phyloP scores from a whole-genome alignment of 2,113 vertebrate genomes.

The Formicarius rufipectus region DNA sequence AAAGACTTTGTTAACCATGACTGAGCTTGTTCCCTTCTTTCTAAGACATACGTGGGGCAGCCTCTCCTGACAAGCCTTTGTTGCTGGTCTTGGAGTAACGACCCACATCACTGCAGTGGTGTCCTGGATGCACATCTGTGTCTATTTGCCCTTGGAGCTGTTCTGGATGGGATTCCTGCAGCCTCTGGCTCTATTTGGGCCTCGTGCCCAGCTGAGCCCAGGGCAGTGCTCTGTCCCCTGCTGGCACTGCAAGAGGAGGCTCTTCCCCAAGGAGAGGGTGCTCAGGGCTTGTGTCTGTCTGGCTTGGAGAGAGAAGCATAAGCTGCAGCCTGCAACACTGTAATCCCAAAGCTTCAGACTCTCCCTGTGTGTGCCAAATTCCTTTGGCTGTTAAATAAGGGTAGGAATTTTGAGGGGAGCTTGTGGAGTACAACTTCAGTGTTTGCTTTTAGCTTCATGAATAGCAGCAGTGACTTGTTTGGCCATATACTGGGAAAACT shows the following conservation, averaged over 20 bases:
- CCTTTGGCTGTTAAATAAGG: slow-evolving; percentile 20
- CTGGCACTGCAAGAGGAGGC: neutral
- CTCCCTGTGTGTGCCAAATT: slow-evolving; percentile 13
- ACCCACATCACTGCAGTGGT: neutral
- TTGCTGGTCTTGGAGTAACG: neutral
- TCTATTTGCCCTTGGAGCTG: neutral
- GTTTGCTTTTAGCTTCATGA: slow-evolving; percentile 36
- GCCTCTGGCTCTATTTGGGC: fast-evolving
- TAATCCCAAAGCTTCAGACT: slow-evolving; percentile 30
- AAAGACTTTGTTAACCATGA: neutral
- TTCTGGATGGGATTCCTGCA: neutral
- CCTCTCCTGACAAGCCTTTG: neutral
- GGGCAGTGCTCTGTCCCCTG: neutral
- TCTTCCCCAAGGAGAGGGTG: neutral
- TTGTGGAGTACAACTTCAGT: neutral
- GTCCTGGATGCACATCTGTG: neutral
- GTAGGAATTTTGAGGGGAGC: slow-evolving; percentile 9
- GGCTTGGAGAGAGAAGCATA: neutral
- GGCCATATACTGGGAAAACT: neutral
- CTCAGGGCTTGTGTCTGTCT: neutral
- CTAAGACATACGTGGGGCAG: neutral
- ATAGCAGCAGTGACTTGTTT: slow-evolving; percentile 20
- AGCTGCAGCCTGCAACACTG: neutral
- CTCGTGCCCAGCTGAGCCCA: fast-evolving
- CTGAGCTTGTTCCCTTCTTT: neutral